These are phyloP conservation scores for Tinamus major DNA, from an alignment of 2,797 vertebrate species.

Conservation along the genomic window DNA sequence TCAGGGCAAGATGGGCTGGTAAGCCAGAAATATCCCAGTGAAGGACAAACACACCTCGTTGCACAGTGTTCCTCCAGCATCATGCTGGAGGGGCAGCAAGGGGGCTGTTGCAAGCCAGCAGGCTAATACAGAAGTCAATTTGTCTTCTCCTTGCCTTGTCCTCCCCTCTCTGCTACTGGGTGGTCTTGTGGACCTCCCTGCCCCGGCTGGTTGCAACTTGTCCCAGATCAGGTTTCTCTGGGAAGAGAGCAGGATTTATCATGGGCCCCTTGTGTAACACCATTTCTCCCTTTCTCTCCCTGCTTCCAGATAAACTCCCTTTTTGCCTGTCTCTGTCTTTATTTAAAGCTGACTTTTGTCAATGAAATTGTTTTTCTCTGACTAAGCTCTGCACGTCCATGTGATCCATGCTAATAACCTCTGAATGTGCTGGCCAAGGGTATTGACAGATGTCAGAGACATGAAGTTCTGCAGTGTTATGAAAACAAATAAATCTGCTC, in stretches of 20 bases:
- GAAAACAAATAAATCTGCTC: neutral
- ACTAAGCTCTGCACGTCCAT: neutral
- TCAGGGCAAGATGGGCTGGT: neutral
- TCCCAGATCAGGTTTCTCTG: neutral
- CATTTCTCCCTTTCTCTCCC: neutral
- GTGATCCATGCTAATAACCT: neutral
- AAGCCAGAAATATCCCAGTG: neutral
- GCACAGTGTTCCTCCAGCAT: neutral
- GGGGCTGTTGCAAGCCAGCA: neutral
- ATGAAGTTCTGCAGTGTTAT: neutral
- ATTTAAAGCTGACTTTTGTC: neutral
- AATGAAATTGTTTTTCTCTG: neutral
- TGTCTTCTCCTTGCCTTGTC: neutral
- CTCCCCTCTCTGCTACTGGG: neutral
- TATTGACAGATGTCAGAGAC: neutral
- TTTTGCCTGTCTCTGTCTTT: neutral
- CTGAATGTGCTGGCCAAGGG: neutral
- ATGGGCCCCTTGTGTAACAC: neutral
- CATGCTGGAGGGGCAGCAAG: neutral
- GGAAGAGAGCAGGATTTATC: neutral
- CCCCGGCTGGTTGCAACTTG: neutral
- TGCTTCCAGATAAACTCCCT: neutral
- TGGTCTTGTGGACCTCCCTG: neutral
- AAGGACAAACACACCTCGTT: neutral
- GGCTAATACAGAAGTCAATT: fast-evolving